These are phyloP conservation scores for Ditylenchus weischeri DNA, from an alignment of 2,888 invertebrate genomes.

Conservation along the genomic window DNA sequence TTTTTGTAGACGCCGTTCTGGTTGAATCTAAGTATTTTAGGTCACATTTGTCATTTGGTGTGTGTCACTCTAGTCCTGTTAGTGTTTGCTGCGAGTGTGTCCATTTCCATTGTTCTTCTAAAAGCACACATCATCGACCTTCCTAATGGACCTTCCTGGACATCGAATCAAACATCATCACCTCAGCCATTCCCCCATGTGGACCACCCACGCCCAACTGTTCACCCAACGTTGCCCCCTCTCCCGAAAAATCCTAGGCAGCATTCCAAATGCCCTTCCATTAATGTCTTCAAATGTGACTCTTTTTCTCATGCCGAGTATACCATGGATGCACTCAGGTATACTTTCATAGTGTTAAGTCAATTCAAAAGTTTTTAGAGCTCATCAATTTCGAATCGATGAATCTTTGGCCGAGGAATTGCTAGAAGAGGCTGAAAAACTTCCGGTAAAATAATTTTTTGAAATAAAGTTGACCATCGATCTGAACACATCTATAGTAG, in stretches of 20 bases:
- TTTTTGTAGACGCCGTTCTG: too few species aligned
- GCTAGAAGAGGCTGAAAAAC: slow-evolving; percentile 7
- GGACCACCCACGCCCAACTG: background rate
- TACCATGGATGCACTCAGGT: slow-evolving; percentile 3
- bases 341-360: background rate
- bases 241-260: background rate
- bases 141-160: background rate
- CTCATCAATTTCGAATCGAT: slow-evolving; percentile 1
- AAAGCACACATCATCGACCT: background rate
- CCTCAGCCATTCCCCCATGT: background rate
- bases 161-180: background rate
- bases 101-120: background rate
- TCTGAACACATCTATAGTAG: too few species aligned
- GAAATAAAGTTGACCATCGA: too few species aligned
- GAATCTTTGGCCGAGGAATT: slow-evolving; percentile 3
- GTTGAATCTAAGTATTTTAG: background rate
- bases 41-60: background rate
- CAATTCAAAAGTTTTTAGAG: background rate
- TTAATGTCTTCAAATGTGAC: background rate
- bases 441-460: background rate
- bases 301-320: background rate
- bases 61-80: background rate
- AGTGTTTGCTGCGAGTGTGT: background rate
- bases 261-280: background rate
- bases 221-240: slow-evolving; percentile 1